Evolutionary conservation across 2,888 invertebrate species (phyloP), one percentile per base, ranked within the genome.

Genomic region (Caenorhabditis zanzibari): DNA sequence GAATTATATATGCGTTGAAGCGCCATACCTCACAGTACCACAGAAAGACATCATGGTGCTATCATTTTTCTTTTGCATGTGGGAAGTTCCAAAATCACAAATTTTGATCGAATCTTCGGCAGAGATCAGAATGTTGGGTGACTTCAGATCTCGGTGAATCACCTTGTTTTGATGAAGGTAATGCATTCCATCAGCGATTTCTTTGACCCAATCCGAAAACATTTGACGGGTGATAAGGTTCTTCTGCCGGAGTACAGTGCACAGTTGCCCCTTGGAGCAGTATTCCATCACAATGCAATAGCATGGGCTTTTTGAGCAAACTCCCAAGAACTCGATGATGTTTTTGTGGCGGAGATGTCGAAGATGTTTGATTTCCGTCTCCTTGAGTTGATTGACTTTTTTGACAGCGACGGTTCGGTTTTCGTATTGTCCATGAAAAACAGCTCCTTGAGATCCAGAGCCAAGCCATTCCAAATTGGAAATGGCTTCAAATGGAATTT

Each of bases 231-330:
- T 64, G 19, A 76, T 81, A 0, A 12, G 32, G 12, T 56, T 74
- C 19, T 85, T 85, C 22, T 77, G 68, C 90, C 95, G 95, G 73
- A 99, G 94, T 91, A 97, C 95, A 93, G 97, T 96, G 93, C 96
- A 98, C 56, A 99, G 94, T 26, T 97, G 96, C 2, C 98, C 98
- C 91, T 96, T 96, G 2, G 97, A 96, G 93, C 99, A 99, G 93
- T 95, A 99, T 93, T 99, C 99, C 99, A 99, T 99, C 74, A 99
- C 95, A 88, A 99, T 96, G 93, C 97, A 97, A 92, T 95, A 97
- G 90, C 96, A 96, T 0, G 97, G 97, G 7, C 96, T 95, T 92
- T 96, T 95, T 0, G 96, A 96, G 93, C 97, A 98, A 6, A 98
- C 96, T 64, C 98, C 99, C 63, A 71, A 47, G 22, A 82, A 82